These are phyloP conservation scores for Ophion slaviceki DNA, from an alignment of 2,888 invertebrate genomes.

Conservation along the genomic window DNA sequence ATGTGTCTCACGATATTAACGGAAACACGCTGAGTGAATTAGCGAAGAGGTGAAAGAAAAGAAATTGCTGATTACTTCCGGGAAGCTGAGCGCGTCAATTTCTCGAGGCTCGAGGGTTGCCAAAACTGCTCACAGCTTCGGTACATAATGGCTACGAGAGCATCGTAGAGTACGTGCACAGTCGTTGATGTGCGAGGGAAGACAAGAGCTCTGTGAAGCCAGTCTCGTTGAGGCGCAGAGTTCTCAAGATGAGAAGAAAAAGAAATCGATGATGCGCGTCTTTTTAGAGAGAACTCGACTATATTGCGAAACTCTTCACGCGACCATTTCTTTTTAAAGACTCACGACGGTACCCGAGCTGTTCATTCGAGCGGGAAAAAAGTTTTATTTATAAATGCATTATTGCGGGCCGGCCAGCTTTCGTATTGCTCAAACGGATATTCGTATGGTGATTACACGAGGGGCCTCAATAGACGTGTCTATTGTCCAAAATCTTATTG, in stretches of 20 bases:
- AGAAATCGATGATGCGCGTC: constrained; percentile 37
- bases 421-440: not conserved
- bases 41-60: constrained; percentile 17
- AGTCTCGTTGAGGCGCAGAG: not conserved
- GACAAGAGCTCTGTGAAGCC: constrained; percentile 12
- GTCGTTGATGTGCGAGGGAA: not conserved
- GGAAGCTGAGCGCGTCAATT: constrained; percentile 32
- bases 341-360: constrained; percentile 1
- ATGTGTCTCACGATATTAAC: constrained; percentile 5
- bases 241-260: not conserved
- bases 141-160: constrained; percentile 12
- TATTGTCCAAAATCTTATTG: not conserved
- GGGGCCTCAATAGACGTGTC: not conserved
- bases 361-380: not conserved
- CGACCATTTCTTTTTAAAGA: constrained; percentile 21
- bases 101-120: constrained; percentile 21
- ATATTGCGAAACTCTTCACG: constrained; percentile 17
- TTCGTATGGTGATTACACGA: not conserved
- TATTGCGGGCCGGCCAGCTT: not conserved
- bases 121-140: constrained; percentile 9
- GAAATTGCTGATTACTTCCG: constrained; percentile 11
- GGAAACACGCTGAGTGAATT: not conserved
- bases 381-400: constrained; percentile 4
- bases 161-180: not conserved
- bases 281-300: not conserved